These are phyloP conservation scores for Dipodomys spectabilis DNA, from an alignment of 2,113 vertebrate genomes.

Conservation along the genomic window DNA sequence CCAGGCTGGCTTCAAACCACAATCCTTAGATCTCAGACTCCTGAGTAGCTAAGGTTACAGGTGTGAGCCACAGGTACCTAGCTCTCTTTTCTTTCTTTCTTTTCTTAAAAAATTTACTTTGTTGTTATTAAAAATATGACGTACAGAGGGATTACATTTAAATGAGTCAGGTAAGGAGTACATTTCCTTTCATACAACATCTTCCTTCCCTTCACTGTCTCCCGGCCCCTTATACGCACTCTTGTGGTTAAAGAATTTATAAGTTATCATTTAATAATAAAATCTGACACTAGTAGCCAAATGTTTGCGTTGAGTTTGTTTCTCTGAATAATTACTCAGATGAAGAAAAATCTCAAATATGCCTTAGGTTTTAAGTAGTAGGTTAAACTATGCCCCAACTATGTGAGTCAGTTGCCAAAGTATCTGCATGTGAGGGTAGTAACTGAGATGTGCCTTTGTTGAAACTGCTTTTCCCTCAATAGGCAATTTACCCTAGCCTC, in stretches of 20 bases:
- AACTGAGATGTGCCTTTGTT: not conserved
- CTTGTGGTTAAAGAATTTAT: constrained; percentile 27
- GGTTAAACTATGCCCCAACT: not conserved
- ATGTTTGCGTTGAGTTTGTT: not conserved
- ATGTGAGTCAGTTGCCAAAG: not conserved
- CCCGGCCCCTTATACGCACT: not conserved
- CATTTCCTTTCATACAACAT: no score
- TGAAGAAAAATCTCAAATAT: constrained; percentile 50
- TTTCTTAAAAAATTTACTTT: no score
- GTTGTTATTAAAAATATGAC: no score
- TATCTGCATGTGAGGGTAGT: not conserved
- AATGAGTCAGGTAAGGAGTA: no score
- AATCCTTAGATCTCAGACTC: no score
- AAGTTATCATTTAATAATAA: constrained; percentile 23
- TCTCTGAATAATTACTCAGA: constrained; percentile 12
- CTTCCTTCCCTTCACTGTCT: no score
- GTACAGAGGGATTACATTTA: no score
- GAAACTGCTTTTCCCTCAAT: not conserved
- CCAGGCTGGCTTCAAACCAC: no score
- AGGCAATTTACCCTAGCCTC: not conserved
- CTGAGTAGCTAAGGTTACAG: no score
- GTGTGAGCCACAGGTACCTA: no score
- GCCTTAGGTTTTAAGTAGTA: not conserved
- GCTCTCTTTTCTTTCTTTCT: no score
- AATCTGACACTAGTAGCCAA: not conserved